Conservation (phyloP, 2,888 invertebrate genomes). For the Thelaira solivaga region DNA sequence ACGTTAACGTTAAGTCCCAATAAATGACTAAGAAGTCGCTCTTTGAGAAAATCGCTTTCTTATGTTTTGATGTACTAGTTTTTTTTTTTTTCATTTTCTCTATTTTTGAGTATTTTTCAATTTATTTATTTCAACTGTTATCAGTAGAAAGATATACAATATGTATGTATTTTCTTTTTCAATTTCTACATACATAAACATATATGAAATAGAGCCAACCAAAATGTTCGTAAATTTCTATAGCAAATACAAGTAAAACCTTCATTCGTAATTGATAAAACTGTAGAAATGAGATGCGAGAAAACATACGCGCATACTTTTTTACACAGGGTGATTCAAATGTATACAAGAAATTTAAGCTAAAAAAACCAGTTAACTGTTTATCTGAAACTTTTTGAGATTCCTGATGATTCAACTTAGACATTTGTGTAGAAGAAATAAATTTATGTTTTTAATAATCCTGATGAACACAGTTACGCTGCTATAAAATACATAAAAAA, state of each 20-base stretch:
- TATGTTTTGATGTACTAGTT: constrained; percentile 14
- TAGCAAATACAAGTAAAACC: neutral
- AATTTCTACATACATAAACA: neutral
- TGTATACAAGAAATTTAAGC: neutral
- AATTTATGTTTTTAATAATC: too few relatives aligned
- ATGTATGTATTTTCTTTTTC: neutral
- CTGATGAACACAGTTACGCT: too few relatives aligned
- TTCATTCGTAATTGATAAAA: constrained; percentile 27
- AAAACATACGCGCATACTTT: neutral
- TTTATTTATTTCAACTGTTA: constrained; percentile 37
- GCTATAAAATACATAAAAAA: too few relatives aligned
- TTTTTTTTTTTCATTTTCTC: too few relatives aligned
- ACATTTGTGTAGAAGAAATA: too few relatives aligned
- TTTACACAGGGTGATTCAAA: too few relatives aligned
- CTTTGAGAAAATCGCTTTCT: constrained; percentile 35
- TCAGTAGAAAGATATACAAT: constrained; percentile 37
- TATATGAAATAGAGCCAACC: too few relatives aligned
- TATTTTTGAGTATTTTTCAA: constrained; percentile 1
- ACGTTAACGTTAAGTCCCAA: constrained; percentile 40
- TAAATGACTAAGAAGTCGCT: constrained; percentile 53
- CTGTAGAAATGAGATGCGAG: neutral
- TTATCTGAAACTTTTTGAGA: too few relatives aligned
- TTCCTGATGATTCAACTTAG: too few relatives aligned
- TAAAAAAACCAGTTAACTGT: neutral
- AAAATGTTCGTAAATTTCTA: too few relatives aligned